These are phyloP conservation scores for Trachurus trachurus DNA, from an alignment of 2,797 vertebrate species.

Conservation along the genomic window DNA sequence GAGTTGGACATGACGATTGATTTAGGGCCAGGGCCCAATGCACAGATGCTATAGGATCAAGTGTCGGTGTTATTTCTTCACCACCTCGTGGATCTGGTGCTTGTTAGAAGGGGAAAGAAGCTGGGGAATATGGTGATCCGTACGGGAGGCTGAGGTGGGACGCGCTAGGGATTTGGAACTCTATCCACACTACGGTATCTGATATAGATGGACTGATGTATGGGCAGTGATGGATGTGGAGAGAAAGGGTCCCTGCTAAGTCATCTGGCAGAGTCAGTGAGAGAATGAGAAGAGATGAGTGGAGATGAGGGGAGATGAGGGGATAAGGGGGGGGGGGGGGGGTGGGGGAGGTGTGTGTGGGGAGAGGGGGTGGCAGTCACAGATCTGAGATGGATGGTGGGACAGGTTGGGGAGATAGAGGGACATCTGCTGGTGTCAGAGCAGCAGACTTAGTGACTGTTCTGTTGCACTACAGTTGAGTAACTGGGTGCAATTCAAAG, in stretches of 20 bases:
- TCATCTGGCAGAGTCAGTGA: constrained; percentile 63
- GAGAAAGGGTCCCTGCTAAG: constrained; percentile 61
- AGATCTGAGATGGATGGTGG: constrained; percentile 32
- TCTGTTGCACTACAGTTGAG: not conserved
- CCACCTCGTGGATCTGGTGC: constrained; percentile 77
- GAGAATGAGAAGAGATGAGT: constrained; percentile 57
- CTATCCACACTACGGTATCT: constrained; percentile 71
- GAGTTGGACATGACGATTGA: constrained; percentile 73
- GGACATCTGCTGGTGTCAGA: constrained; percentile 65
- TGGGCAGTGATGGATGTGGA: constrained; percentile 71
- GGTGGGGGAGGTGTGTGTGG: no score
- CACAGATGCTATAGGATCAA: constrained; percentile 84
- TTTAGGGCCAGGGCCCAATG: constrained; percentile 76
- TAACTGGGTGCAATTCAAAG: not conserved
- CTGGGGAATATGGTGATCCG: constrained; percentile 63
- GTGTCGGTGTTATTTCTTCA: constrained; percentile 83
- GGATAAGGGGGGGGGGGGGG: not conserved
- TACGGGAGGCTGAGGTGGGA: constrained; percentile 52
- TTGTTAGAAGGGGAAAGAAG: constrained; percentile 80
- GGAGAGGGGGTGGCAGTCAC: not conserved
- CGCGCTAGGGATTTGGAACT: constrained; percentile 76
- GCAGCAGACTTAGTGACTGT: constrained; percentile 1
- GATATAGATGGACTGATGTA: constrained; percentile 77
- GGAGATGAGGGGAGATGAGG: constrained; percentile 17
- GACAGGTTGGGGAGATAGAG: constrained; percentile 45